These are phyloP conservation scores for Epizoanthus stellaris DNA, from an alignment of 92 coral and sea anemone species.

Conservation along the genomic window DNA sequence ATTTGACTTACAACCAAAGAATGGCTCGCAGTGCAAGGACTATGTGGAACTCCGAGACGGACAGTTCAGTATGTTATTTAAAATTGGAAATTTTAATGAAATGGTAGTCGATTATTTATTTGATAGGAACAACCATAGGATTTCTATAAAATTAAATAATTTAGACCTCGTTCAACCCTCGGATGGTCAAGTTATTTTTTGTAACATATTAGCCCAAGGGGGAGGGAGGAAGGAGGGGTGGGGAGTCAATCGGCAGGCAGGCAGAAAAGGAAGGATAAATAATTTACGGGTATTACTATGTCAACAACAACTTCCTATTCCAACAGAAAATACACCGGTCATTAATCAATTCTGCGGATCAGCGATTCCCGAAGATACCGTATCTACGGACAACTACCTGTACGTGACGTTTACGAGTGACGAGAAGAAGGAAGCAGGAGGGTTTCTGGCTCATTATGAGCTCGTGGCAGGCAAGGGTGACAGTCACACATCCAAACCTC, in stretches of 20 bases:
- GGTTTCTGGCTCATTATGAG: conserved; percentile 17
- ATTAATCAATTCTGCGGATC: conserved; percentile 33
- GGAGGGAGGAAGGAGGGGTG: no score
- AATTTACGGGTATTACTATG: background rate
- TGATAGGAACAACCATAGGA: no score
- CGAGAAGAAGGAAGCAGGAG: background rate
- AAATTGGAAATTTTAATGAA: background rate
- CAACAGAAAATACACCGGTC: conserved; percentile 22
- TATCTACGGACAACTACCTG: conserved; percentile 14
- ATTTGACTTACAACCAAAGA: conserved; percentile 61
- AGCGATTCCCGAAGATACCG: background rate
- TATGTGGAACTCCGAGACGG: conserved; percentile 80
- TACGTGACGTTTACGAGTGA: conserved; percentile 25
- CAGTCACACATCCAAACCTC: background rate
- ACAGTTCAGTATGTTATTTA: conserved; percentile 59
- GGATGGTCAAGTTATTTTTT: no score
- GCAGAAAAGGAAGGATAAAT: background rate
- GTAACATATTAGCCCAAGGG: no score
- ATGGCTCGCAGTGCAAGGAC: conserved; percentile 60
- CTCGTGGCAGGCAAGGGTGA: background rate
- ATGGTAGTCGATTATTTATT: no score
- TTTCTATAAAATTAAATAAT: no score
- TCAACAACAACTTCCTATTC: background rate
- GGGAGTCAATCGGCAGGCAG: background rate
- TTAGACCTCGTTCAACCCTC: no score